Evolutionary conservation across 2,888 invertebrate genomes (phyloP).

Genomic region (Clunio marinus): DNA sequence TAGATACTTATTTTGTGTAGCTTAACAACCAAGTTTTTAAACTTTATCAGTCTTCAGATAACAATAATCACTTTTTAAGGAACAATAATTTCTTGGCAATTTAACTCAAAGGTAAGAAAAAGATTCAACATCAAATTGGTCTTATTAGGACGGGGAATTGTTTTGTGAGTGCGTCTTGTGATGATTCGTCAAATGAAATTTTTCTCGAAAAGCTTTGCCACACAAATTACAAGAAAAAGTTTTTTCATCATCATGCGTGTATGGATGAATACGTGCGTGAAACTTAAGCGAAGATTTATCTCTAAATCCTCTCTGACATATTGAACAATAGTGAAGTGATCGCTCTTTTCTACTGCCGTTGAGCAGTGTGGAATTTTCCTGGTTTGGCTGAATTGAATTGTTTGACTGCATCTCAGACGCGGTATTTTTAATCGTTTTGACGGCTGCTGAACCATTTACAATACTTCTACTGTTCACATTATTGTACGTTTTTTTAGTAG

Average conservation of each 20-base stretch:
- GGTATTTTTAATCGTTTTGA: slow-evolving; percentile 44
- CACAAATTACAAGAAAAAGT: slow-evolving; percentile 81
- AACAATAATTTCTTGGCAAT: too few relatives aligned
- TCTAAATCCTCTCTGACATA: slow-evolving; percentile 90
- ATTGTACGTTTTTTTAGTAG: slow-evolving; percentile 12
- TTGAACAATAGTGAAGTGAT: slow-evolving; percentile 84
- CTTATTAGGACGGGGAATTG: too few relatives aligned
- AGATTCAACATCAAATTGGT: too few relatives aligned
- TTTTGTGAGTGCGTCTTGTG: too few relatives aligned
- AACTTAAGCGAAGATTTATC: slow-evolving; percentile 97
- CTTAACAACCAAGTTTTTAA: too few relatives aligned
- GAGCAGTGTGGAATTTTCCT: slow-evolving; percentile 48
- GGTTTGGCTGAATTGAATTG: slow-evolving; percentile 46
- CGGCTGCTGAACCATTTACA: slow-evolving; percentile 40
- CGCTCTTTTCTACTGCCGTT: slow-evolving; percentile 78
- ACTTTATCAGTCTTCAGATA: too few relatives aligned
- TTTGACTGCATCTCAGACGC: slow-evolving; percentile 41
- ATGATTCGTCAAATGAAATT: too few relatives aligned
- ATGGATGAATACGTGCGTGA: slow-evolving; percentile 89
- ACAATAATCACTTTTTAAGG: too few relatives aligned
- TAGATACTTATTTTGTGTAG: too few relatives aligned
- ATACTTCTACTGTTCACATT: slow-evolving; percentile 45
- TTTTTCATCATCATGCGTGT: slow-evolving; percentile 96
- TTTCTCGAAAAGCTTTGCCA: background rate
- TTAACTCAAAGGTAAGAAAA: too few relatives aligned